Percentiles rank a stretch among this genome's conserved stretches.
phyloP scores from a whole-genome alignment of 1,140 invertebrate genomes.

The Penaeus indicus region DNA sequence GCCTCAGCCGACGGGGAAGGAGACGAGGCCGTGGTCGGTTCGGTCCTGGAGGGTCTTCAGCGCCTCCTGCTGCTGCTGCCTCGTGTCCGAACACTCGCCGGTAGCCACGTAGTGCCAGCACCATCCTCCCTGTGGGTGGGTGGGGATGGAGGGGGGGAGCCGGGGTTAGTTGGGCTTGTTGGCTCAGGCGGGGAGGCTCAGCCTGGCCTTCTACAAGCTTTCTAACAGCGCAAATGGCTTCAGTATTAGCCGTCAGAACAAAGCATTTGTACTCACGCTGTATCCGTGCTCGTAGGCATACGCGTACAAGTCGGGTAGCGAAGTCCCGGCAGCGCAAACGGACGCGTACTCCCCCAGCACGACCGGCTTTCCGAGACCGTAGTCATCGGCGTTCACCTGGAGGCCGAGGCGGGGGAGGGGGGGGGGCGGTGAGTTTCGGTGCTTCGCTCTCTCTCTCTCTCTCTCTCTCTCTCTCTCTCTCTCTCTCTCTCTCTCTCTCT shows the following conservation, averaged over 20 bases:
- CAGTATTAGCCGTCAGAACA: too few relatives aligned
- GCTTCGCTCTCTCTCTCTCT: too few relatives aligned
- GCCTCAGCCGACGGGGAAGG: conserved; percentile 47
- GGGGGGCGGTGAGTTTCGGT: too few relatives aligned
- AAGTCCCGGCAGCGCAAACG: conserved; percentile 67
- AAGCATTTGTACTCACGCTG: conserved; percentile 56
- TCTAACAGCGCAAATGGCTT: background rate
- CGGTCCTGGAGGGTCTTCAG: conserved; percentile 60
- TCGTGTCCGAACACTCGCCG: conserved; percentile 67
- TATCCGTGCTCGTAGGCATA: conserved; percentile 70
- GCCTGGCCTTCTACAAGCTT: background rate
- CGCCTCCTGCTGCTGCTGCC: conserved; percentile 67
- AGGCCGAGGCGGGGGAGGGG: background rate
- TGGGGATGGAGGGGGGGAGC: background rate
- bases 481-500: too few relatives aligned
- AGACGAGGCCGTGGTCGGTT: conserved; percentile 53
- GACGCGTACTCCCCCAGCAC: conserved; percentile 71
- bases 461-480: too few relatives aligned
- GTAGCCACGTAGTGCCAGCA: conserved; percentile 69
- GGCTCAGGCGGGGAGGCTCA: background rate
- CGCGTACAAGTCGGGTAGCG: conserved; percentile 68
- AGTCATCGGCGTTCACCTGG: conserved; percentile 68
- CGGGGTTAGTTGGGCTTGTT: too few relatives aligned
- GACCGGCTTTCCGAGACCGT: conserved; percentile 70
- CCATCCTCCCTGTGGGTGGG: conserved; percentile 67